Evolutionary conservation across 2,113 vertebrate genomes (phyloP), one percentile per base, ranked within the genome.

Genomic region (Stomatorhinus ivindoensis): DNA sequence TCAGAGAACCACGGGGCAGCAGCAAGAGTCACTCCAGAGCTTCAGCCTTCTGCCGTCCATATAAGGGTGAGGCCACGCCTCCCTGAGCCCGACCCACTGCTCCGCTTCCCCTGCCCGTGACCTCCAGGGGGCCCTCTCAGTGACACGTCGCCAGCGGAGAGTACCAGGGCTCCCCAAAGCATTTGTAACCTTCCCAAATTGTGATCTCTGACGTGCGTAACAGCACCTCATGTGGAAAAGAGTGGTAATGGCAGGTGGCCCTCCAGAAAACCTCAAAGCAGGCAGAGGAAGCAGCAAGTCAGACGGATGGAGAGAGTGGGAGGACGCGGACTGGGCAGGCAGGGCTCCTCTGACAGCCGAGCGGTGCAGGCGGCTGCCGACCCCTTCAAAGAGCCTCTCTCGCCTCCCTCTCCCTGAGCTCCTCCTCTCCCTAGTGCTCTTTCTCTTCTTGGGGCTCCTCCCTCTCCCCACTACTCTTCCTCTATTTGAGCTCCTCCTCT

Each of bases 201-300:
- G 21, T 13, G 19, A 11, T 27, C 13, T 31, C 50, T 7, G 0
- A 17, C 7, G 10, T 27, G 44, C 8, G 82, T 13, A 47, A 47
- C 10, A 39, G 48, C 50, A 19, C 47, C 85, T 35, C 83, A 11
- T 87, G 85, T 53, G 48, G 85, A 53, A 9, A 13, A 51, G 85
- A 53, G 8, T 15, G 6, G 85, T 55, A 35, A 35, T 53, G 50
- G 27, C 50, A 35, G 31, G 19, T 9, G 1, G 13, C 27, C 50
- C 31, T 87, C 85, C 31, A 35, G 47, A 51, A 55, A 86, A 42
- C 27, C 89, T 65, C 55, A 87, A 93, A 90, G 90, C 93, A 93
- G 94, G 93, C 90, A 92, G 91, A 94, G 95, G 94, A 95, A 95
- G 95, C 95, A 91, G 92, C 93, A 95, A 93, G 95, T 94, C 94